Base-by-base conservation (phyloP, 2,113 vertebrate genomes). In the Grallaria varia region DNA sequence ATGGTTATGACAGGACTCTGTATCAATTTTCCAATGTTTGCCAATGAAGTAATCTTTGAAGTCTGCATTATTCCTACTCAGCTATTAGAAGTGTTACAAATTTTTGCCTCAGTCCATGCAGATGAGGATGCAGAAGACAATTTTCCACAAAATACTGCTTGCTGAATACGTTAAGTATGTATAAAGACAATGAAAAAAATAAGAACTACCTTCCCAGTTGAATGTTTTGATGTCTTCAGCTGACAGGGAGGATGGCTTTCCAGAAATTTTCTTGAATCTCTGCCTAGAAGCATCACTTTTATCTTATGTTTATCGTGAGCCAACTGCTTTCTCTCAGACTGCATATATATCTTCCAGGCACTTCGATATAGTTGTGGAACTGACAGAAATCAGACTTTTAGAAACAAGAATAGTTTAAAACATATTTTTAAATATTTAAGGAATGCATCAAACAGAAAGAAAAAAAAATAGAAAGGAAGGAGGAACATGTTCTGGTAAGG, bases 201-300 rank as follows among this genome's bases (percentile, higher is more conserved):
- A 7, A 91, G 47, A 72, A n/a, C 28, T 79, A 94, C 42, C 33
- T 93, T 89, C 75, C 35, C 30, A 72, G 53, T 3, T 52, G 53
- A 94, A 76, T 1, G 3, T 85, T 95, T 94, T 95, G 71, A 89
- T 74, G 47, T 88, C 90, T 87, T 77, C 89, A 90, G 59, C 42
- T 84, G 60, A 86, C 55, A 40, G 58, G 67, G 50, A 81, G 40
- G 59, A 60, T 91, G 86, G 67, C 68, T 84, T 94, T 97, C 85
- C 84, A 92, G 80, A 93, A 89, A 82, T 72, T 77, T 96, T 71
- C 90, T 89, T 85, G 71, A 95, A 69, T 74, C 37, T 95, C 71
- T 95, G 85, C 93, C 81, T 95, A 53, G 90, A 78, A 96, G 89
- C 87, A 89, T 73, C 81, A 80, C 88, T 96, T 96, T 95, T 83